phyloP scores from a whole-genome alignment of 2,888 invertebrate species.

The Tetramorium bicarinatum region DNA sequence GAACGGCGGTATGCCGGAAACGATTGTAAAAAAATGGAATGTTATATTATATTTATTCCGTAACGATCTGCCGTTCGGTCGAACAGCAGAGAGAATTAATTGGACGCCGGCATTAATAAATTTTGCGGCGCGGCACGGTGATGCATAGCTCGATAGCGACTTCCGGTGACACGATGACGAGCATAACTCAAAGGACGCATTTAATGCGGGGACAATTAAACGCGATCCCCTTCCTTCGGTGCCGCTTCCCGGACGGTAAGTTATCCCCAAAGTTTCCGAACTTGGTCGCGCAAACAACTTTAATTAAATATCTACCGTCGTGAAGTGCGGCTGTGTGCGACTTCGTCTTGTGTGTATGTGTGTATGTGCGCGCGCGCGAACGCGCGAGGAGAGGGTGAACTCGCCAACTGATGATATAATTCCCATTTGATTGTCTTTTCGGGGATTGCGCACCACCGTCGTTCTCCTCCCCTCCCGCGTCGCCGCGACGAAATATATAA shows the following conservation, averaged over 20 bases:
- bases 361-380: not conserved
- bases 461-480: not conserved
- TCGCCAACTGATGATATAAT: constrained; percentile 70
- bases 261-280: constrained; percentile 83
- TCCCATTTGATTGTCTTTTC: constrained; percentile 79
- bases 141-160: constrained; percentile 46
- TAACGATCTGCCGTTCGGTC: constrained; percentile 34
- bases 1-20: not conserved
- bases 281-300: constrained; percentile 83
- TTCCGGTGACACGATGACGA: constrained; percentile 72
- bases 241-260: constrained; percentile 72
- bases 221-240: constrained; percentile 50
- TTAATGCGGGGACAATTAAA: constrained; percentile 81
- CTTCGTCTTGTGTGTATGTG: not conserved
- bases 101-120: constrained; percentile 51
- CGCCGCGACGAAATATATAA: constrained; percentile 45
- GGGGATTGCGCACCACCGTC: constrained; percentile 40
- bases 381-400: constrained; percentile 49
- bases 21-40: not conserved
- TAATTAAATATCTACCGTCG: constrained; percentile 84
- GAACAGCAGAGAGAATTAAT: constrained; percentile 40
- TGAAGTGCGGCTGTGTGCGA: not conserved
- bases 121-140: constrained; percentile 13
- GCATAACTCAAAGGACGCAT: constrained; percentile 68
- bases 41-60: constrained; percentile 35